Percentiles rank a stretch among this genome's conserved stretches.
Evolutionary conservation across 2,888 invertebrate genomes (phyloP).

Genomic region (Macroteleia sp.): DNA sequence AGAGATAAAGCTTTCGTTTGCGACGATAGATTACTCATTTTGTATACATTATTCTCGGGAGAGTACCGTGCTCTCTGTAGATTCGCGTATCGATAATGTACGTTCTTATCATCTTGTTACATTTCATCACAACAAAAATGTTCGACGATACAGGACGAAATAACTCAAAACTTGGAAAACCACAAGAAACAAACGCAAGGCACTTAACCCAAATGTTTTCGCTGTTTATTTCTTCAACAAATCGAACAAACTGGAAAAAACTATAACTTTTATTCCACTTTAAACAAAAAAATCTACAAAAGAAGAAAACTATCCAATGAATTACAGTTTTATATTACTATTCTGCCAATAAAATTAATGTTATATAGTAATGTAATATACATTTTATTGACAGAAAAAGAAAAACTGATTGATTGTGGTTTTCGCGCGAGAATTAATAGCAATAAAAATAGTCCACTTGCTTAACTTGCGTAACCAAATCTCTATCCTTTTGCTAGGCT

Average conservation of each 20-base stretch:
- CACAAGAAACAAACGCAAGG: conserved; percentile 7
- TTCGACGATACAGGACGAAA: background rate
- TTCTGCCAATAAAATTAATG: no score
- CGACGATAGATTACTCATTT: conserved; percentile 44
- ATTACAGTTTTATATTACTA: background rate
- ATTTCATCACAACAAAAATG: background rate
- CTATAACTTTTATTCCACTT: no score
- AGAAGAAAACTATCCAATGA: background rate
- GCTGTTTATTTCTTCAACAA: background rate
- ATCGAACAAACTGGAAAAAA: no score
- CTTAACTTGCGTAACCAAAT: no score
- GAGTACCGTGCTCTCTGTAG: conserved; percentile 14
- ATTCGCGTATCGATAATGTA: conserved; percentile 20
- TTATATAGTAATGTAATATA: no score
- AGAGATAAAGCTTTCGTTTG: conserved; percentile 17
- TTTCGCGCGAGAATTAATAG: no score
- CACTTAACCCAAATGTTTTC: conserved; percentile 17
- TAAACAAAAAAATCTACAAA: no score
- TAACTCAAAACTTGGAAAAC: background rate
- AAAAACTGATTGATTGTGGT: background rate
- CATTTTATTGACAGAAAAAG: background rate
- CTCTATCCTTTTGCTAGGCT: no score
- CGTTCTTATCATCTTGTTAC: conserved; percentile 30
- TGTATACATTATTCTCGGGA: conserved; percentile 36
- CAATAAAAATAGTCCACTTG: no score